These are phyloP conservation scores for Lordiphosa andalusiaca DNA, from an alignment of 2,888 invertebrate species.

Conservation along the genomic window DNA sequence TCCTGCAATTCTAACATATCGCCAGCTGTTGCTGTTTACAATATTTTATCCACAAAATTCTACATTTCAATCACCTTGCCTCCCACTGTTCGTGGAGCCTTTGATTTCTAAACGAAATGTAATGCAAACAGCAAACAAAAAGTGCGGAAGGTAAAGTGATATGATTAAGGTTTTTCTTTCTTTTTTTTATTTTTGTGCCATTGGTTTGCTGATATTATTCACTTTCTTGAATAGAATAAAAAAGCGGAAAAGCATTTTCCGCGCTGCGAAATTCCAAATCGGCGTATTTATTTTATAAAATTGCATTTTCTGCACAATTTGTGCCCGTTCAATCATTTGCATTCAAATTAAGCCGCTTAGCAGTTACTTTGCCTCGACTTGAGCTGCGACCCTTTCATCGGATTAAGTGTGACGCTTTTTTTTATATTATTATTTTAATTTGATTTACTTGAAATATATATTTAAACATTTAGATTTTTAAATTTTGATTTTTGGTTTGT, in stretches of 20 bases:
- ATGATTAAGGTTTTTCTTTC: conserved; percentile 30
- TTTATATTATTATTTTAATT: conserved; percentile 16
- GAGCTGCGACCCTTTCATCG: too few species aligned
- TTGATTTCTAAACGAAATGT: conserved; percentile 19
- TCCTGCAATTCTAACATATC: too few species aligned
- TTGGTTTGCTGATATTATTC: conserved; percentile 19
- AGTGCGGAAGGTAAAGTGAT: conserved; percentile 58
- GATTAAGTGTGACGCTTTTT: not conserved
- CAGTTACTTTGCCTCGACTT: conserved; percentile 9
- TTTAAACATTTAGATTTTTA: conserved; percentile 63
- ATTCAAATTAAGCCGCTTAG: conserved; percentile 58
- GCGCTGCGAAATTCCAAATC: conserved; percentile 10
- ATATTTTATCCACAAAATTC: too few species aligned
- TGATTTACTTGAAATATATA: conserved; percentile 47
- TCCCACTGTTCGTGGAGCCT: conserved; percentile 10
- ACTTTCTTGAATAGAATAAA: conserved; percentile 5
- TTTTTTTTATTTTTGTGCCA: conserved; percentile 26
- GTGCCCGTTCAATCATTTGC: conserved; percentile 27
- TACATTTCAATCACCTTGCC: not conserved
- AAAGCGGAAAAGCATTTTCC: conserved; percentile 10
- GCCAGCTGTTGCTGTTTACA: too few species aligned
- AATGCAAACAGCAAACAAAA: conserved; percentile 14
- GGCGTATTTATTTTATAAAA: conserved; percentile 37
- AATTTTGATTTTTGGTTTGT: conserved; percentile 59
- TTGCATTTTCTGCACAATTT: conserved; percentile 55